These are phyloP conservation scores for Cariama cristata DNA, from an alignment of 2,113 vertebrate species.

Conservation along the genomic window DNA sequence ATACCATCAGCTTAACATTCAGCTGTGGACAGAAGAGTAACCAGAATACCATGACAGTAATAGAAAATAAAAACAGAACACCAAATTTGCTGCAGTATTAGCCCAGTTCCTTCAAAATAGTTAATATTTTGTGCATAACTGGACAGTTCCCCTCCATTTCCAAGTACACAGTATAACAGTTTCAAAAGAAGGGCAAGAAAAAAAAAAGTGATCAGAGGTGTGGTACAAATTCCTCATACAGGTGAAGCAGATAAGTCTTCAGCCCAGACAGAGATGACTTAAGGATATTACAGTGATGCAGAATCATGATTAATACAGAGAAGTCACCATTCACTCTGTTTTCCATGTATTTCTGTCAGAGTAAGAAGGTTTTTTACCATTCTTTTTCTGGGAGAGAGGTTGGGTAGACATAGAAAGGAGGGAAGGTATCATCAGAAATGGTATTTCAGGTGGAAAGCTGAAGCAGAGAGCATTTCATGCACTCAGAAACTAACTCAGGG, in stretches of 20 bases:
- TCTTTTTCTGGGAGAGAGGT: not conserved
- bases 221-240: not conserved
- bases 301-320: not conserved
- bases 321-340: not conserved
- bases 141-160: not conserved
- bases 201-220: not conserved
- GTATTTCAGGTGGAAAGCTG: not conserved
- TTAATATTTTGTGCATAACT: accelerated
- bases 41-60: not conserved
- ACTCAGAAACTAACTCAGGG: not conserved
- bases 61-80: not conserved
- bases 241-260: not conserved
- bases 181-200: not conserved
- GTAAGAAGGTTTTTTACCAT: not conserved
- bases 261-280: not conserved
- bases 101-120: not conserved
- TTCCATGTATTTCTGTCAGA: not conserved
- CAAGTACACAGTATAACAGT: not conserved
- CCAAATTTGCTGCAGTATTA: not conserved
- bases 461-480: not conserved
- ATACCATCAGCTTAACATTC: not conserved
- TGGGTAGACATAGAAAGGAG: not conserved
- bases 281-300: not conserved
- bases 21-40: not conserved
- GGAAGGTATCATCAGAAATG: not conserved